Conservation (phyloP, 2,888 invertebrate species). For the Drepanosiphum platanoidis region DNA sequence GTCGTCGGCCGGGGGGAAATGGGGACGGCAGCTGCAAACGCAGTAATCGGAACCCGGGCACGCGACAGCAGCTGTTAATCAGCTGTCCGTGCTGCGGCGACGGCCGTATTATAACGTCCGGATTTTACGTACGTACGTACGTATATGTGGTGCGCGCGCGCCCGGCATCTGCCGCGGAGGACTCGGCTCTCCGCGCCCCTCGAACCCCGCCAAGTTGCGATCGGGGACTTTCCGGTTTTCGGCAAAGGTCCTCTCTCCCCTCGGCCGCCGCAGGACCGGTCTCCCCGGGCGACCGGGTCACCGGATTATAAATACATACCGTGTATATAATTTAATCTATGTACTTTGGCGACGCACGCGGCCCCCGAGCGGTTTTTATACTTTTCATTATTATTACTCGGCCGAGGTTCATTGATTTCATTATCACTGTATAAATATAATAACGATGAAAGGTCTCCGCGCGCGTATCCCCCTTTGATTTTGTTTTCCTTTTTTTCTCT, state of each 20-base stretch:
- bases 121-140: neutral
- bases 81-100: conserved; percentile 43
- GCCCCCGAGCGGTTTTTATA: neutral
- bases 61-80: conserved; percentile 61
- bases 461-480: neutral
- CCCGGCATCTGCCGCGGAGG: conserved; percentile 40
- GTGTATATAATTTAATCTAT: neutral
- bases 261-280: neutral
- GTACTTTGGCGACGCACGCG: neutral
- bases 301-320: neutral
- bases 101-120: no score
- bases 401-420: conserved; percentile 21
- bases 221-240: conserved; percentile 35
- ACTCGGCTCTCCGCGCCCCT: neutral
- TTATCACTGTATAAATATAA: neutral
- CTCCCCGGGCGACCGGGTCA: neutral
- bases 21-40: conserved; percentile 48
- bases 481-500: neutral
- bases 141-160: neutral
- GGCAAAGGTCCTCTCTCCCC: neutral
- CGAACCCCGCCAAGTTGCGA: neutral
- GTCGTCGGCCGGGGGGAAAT: neutral
- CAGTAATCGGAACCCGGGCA: conserved; percentile 59
- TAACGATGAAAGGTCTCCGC: conserved; percentile 1
- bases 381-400: neutral